Conservation (phyloP, 2,797 vertebrate species). For the Delichon dasypus region DNA sequence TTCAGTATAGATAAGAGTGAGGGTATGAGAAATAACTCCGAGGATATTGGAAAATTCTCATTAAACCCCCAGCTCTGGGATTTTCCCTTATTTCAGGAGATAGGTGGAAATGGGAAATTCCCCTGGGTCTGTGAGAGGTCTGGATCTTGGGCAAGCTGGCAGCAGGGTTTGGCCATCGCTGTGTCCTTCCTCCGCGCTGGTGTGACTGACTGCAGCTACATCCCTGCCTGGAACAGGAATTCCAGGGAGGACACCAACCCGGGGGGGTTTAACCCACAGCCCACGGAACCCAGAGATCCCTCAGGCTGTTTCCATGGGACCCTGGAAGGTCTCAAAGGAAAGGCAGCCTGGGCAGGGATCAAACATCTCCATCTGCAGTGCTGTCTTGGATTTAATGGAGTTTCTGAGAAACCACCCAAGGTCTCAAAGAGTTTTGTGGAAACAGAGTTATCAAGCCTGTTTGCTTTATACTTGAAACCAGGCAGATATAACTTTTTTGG, state of each 20-base stretch:
- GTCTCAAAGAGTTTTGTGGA: background rate
- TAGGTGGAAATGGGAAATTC: background rate
- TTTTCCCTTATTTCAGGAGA: background rate
- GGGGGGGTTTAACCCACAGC: background rate
- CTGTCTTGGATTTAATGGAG: background rate
- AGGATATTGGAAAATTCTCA: background rate
- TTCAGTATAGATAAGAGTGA: rapidly evolving
- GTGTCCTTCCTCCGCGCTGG: background rate
- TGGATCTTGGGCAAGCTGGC: background rate
- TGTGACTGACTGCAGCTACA: background rate
- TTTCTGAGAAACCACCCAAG: background rate
- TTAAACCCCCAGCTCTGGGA: background rate
- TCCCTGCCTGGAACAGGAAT: background rate
- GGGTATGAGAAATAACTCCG: background rate
- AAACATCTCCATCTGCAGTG: background rate
- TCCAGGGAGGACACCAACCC: background rate
- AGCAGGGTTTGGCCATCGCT: rapidly evolving
- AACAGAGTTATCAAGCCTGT: background rate
- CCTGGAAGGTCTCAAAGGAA: background rate
- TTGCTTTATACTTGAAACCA: background rate
- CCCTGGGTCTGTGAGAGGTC: background rate
- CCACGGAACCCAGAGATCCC: background rate
- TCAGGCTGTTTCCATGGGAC: background rate
- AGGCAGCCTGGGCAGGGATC: background rate
- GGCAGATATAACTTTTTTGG: background rate